Percentiles rank a stretch among this genome's conserved stretches.
These are phyloP conservation scores for Rotaria sp. DNA, from an alignment of 2,888 invertebrate genomes.

Conservation along the genomic window DNA sequence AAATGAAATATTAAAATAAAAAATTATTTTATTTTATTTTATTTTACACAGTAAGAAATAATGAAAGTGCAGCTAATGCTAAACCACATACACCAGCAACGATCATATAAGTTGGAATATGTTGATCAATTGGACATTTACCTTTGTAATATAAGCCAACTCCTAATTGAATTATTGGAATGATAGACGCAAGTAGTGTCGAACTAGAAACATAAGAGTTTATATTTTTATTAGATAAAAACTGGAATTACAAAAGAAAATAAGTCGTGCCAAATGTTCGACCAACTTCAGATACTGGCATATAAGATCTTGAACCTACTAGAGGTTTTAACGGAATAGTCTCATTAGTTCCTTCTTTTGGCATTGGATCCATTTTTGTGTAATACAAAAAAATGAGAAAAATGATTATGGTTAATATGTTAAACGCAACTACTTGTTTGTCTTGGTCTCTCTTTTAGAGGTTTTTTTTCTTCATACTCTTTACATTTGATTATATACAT, in stretches of 20 bases:
- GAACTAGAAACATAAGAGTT: not conserved
- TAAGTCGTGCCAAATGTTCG: not conserved
- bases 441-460: no score
- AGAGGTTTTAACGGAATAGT: not conserved
- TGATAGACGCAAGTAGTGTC: not conserved
- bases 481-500: not conserved
- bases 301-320: not conserved
- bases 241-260: not conserved
- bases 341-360: not conserved
- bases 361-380: no score
- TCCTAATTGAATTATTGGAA: not conserved
- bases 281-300: not conserved
- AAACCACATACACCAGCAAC: not conserved
- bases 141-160: not conserved
- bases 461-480: not conserved
- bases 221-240: not conserved
- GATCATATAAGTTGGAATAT: not conserved
- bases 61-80: not conserved
- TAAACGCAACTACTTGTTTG: no score
- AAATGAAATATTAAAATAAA: not conserved
- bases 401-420: no score
- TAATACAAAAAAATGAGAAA: no score
- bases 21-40: not conserved
- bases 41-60: not conserved
- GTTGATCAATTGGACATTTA: not conserved